Conservation (phyloP, 1,140 invertebrate species). For the Eulimnadia texana region DNA sequence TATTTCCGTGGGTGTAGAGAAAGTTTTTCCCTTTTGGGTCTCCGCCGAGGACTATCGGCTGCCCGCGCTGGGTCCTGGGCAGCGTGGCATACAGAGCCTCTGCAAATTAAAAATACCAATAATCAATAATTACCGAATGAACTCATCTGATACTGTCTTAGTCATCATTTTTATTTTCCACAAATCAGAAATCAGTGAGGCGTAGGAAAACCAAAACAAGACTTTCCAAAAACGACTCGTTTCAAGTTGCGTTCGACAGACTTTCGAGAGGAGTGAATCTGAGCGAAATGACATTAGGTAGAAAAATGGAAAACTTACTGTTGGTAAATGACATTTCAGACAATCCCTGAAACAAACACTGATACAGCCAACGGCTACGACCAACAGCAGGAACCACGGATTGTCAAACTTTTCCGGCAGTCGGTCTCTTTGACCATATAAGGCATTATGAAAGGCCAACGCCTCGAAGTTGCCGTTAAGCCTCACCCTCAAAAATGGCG, state of each 20-base stretch:
- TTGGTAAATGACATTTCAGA: neutral
- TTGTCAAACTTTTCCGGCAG: neutral
- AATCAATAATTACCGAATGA: too few species aligned
- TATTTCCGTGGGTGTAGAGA: constrained; percentile 93
- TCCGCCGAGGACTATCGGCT: constrained; percentile 78
- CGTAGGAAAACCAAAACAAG: too few species aligned
- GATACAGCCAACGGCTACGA: neutral
- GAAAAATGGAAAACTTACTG: neutral
- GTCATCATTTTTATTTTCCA: too few species aligned
- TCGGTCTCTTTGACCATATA: neutral
- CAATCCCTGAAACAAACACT: neutral
- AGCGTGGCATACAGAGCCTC: constrained; percentile 82
- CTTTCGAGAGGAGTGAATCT: too few species aligned
- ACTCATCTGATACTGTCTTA: too few species aligned
- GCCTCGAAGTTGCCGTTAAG: neutral
- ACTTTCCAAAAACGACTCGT: too few species aligned
- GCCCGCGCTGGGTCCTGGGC: constrained; percentile 80
- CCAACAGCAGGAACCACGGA: neutral
- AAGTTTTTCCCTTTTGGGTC: constrained; percentile 97
- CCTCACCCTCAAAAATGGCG: neutral
- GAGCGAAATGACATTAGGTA: too few species aligned
- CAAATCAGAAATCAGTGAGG: too few species aligned
- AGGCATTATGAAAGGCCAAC: neutral
- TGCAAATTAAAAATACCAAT: constrained; percentile 28
- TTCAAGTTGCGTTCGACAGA: too few species aligned